Percentiles rank a stretch among this genome's conserved stretches.
These are phyloP conservation scores for Vidua chalybeata DNA, from an alignment of 2,113 vertebrate species.

Conservation along the genomic window DNA sequence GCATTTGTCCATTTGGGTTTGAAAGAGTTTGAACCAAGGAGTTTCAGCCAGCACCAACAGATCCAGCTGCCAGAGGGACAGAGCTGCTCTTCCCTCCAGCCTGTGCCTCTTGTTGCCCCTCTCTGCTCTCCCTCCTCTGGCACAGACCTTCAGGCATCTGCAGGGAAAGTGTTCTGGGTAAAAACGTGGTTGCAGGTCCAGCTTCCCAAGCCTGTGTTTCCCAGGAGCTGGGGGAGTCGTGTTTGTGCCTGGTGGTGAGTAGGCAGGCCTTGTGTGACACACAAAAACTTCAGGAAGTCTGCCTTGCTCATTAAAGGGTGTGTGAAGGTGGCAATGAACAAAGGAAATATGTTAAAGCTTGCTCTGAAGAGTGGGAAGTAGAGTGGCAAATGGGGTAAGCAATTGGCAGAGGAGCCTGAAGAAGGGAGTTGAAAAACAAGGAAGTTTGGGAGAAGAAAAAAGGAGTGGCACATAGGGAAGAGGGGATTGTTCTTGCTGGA, in stretches of 20 bases:
- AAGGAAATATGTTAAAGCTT: conserved; percentile 13
- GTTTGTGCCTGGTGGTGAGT: not conserved
- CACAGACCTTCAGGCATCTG: not conserved
- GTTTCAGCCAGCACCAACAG: not conserved
- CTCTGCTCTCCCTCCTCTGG: not conserved
- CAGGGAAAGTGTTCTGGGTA: not conserved
- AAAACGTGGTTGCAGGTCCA: accelerated
- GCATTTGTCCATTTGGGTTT: not conserved
- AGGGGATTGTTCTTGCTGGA: not conserved
- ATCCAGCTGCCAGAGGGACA: not conserved
- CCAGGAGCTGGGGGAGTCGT: not conserved
- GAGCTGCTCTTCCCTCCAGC: not conserved
- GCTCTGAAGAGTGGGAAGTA: not conserved
- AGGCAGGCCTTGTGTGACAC: not conserved
- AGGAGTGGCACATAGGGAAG: not conserved
- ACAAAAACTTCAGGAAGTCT: not conserved
- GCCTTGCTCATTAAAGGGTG: not conserved
- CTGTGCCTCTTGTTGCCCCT: not conserved
- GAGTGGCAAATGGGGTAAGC: not conserved
- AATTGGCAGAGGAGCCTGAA: not conserved
- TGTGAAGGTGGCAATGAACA: conserved; percentile 15
- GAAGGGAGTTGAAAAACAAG: not conserved
- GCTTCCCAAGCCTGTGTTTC: not conserved
- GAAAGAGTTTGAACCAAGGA: not conserved
- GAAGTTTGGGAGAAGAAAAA: not conserved